Conservation (phyloP, 2,888 invertebrate species). For the Rhogogaster chlorosoma region DNA sequence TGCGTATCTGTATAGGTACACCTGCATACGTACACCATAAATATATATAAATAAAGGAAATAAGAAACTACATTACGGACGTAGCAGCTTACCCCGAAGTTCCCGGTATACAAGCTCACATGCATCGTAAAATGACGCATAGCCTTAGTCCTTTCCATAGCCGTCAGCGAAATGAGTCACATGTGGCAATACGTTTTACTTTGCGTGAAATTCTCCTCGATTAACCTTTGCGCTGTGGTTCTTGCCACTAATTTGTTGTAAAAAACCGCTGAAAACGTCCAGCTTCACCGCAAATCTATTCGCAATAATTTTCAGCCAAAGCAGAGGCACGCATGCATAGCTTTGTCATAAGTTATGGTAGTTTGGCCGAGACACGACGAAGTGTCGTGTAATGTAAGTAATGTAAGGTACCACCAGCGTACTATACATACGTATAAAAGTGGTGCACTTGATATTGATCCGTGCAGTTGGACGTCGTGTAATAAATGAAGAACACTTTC, state of each 20-base stretch:
- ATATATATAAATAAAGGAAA: background rate
- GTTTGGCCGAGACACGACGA: too few species aligned
- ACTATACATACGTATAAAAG: constrained; percentile 10
- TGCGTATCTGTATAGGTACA: background rate
- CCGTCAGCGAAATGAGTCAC: constrained; percentile 33
- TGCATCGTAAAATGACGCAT: constrained; percentile 14
- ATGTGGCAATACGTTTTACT: background rate
- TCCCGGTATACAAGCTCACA: background rate
- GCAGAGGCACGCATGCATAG: background rate
- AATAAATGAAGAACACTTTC: constrained; percentile 19
- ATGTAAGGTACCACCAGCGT: background rate
- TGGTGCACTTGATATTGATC: constrained; percentile 22
- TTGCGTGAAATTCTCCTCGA: background rate
- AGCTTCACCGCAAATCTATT: background rate
- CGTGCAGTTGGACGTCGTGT: background rate
- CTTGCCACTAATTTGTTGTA: background rate
- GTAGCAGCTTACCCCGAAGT: background rate
- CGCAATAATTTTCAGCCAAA: background rate
- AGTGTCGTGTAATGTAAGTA: too few species aligned
- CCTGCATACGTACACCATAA: background rate
- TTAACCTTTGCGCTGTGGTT: constrained; percentile 14
- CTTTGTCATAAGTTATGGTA: too few species aligned
- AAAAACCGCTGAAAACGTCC: background rate
- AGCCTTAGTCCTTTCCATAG: background rate
- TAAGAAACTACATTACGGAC: background rate